Conservation (phyloP, 2,888 invertebrate species). For the Acrobasis repandana region DNA sequence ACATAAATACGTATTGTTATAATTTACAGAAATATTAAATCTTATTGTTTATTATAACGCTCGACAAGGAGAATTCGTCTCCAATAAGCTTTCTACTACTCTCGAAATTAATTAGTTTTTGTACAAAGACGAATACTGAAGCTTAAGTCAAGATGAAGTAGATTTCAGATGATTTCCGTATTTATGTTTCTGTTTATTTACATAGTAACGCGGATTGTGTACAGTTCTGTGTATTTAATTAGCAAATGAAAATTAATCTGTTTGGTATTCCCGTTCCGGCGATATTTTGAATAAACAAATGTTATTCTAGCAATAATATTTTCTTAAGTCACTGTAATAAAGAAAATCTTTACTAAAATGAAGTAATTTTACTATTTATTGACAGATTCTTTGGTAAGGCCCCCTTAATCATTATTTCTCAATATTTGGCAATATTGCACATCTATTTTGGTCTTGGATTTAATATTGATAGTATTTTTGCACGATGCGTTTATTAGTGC, state of each 20-base stretch:
- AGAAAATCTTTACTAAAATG: too few species aligned
- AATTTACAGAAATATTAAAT: neutral
- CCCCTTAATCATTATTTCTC: too few species aligned
- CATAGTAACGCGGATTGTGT: constrained; percentile 36
- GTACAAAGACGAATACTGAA: constrained; percentile 1
- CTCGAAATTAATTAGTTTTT: neutral
- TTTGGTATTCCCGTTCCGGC: constrained; percentile 36
- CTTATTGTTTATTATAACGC: neutral
- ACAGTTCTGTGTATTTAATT: constrained; percentile 37
- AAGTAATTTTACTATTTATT: too few species aligned
- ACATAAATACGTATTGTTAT: neutral
- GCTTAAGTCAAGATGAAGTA: neutral
- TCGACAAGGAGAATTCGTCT: neutral
- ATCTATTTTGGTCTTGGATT: too few species aligned
- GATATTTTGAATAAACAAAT: constrained; percentile 37
- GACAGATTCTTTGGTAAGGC: too few species aligned
- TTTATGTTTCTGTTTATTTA: constrained; percentile 31
- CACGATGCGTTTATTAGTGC: too few species aligned
- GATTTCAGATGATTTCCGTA: neutral
- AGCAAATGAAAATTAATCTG: constrained; percentile 39
- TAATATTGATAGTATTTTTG: too few species aligned
- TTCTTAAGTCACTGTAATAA: constrained; percentile 37
- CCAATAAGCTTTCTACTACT: neutral
- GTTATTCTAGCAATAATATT: constrained; percentile 32
- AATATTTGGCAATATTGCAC: too few species aligned